Conservation (phyloP, 2,888 invertebrate genomes). For the Plagodis pulveraria region DNA sequence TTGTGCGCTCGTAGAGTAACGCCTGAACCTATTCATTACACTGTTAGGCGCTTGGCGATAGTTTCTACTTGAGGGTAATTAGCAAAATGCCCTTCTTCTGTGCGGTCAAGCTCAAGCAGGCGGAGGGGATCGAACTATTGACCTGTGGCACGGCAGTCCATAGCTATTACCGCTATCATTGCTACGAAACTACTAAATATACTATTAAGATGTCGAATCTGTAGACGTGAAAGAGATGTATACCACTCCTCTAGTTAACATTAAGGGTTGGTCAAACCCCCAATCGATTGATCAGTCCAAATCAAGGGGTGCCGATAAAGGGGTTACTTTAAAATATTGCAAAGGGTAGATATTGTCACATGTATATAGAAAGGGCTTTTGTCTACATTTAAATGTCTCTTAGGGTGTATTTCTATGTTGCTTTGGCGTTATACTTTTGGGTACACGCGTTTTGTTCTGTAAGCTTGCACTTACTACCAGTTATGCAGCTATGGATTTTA, state of each 20-base stretch:
- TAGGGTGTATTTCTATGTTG: conserved; percentile 15
- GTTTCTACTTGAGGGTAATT: too few species aligned
- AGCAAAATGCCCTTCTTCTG: too few species aligned
- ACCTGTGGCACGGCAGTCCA: too few species aligned
- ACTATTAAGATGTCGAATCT: background rate
- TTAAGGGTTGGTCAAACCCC: conserved; percentile 70
- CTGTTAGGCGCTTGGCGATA: too few species aligned
- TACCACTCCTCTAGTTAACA: conserved; percentile 67
- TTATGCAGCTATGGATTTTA: background rate
- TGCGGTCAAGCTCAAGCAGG: too few species aligned
- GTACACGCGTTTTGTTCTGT: background rate
- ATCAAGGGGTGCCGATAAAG: conserved; percentile 65
- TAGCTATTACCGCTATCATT: too few species aligned
- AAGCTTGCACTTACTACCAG: too few species aligned
- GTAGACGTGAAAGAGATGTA: conserved; percentile 18
- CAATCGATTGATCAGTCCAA: conserved; percentile 72
- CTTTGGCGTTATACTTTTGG: background rate
- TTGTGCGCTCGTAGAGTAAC: too few species aligned
- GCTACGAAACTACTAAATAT: too few species aligned
- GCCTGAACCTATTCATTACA: too few species aligned
- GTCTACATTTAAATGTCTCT: conserved; percentile 7
- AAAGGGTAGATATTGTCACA: conserved; percentile 51
- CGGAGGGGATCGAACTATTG: too few species aligned
- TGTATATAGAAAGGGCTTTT: conserved; percentile 25
- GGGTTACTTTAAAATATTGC: conserved; percentile 79